These are phyloP conservation scores for Tinamus major DNA, from an alignment of 2,797 vertebrate species.

Conservation along the genomic window DNA sequence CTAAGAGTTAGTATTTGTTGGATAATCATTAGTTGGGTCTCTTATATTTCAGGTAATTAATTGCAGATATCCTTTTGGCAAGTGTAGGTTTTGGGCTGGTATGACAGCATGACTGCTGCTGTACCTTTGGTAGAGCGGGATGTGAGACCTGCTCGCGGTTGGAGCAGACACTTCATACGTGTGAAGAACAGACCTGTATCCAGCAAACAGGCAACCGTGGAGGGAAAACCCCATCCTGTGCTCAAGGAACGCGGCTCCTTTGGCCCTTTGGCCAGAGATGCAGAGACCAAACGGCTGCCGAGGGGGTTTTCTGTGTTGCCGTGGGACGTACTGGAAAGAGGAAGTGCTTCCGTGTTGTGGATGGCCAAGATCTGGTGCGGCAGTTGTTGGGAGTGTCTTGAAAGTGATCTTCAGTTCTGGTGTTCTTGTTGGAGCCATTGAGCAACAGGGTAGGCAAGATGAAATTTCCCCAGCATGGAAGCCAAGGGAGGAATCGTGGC, in stretches of 20 bases:
- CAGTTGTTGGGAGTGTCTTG: not conserved
- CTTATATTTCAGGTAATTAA: not conserved
- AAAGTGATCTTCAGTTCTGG: not conserved
- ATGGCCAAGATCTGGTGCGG: not conserved
- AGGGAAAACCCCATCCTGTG: not conserved
- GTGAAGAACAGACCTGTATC: not conserved
- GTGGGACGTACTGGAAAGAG: too few species aligned
- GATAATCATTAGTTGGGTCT: not conserved
- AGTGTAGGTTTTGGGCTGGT: not conserved
- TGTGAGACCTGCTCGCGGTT: not conserved
- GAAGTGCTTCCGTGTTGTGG: not conserved
- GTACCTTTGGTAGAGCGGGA: not conserved
- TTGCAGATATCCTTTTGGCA: not conserved
- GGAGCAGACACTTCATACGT: not conserved
- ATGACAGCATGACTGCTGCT: not conserved
- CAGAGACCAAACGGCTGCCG: fast-evolving
- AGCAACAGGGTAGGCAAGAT: not conserved
- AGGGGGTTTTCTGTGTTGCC: not conserved
- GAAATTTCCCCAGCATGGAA: too few species aligned
- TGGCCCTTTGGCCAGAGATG: not conserved
- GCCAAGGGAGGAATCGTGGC: too few species aligned
- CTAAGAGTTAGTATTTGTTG: not conserved
- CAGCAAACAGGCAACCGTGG: not conserved
- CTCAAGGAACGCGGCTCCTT: not conserved
- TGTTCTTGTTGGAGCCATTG: not conserved